Conservation (phyloP, 2,888 invertebrate species). For the Agriopis aurantiaria region DNA sequence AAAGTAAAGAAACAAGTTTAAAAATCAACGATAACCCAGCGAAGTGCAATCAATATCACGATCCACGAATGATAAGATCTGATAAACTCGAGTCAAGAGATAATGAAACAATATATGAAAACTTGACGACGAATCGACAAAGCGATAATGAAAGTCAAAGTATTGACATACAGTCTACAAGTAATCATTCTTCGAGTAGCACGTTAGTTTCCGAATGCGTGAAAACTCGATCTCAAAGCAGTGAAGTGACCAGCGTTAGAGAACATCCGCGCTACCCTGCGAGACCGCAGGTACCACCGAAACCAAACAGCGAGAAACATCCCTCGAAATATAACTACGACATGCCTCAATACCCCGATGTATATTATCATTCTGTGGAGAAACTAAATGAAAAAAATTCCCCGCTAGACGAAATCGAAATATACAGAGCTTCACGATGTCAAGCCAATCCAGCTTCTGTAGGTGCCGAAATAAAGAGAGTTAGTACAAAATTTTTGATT, state of each 20-base stretch:
- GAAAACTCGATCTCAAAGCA: constrained; percentile 51
- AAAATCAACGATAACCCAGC: constrained; percentile 56
- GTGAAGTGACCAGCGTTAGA: constrained; percentile 47
- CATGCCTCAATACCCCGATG: constrained; percentile 65
- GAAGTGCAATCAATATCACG: constrained; percentile 72
- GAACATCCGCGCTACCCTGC: constrained; percentile 57
- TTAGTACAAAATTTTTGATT: constrained; percentile 78
- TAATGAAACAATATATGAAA: constrained; percentile 77
- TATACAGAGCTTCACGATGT: constrained; percentile 69
- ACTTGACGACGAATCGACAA: constrained; percentile 60
- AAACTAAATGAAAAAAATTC: constrained; percentile 69
- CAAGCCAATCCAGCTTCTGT: constrained; percentile 72
- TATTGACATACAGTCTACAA: constrained; percentile 54
- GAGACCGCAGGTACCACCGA: constrained; percentile 68
- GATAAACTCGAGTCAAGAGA: constrained; percentile 54
- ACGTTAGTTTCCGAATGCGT: constrained; percentile 75
- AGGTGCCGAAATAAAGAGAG: constrained; percentile 81
- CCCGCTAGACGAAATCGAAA: constrained; percentile 68
- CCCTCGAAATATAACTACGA: constrained; percentile 46
- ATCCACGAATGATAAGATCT: constrained; percentile 62
- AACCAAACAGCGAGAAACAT: constrained; percentile 60
- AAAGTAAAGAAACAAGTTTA: constrained; percentile 52
- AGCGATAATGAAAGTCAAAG: constrained; percentile 56
- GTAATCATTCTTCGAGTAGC: constrained; percentile 74
- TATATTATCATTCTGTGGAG: constrained; percentile 80